Evolutionary conservation across 2,113 vertebrate genomes (phyloP).

Genomic region (Macroglossus sobrinus): DNA sequence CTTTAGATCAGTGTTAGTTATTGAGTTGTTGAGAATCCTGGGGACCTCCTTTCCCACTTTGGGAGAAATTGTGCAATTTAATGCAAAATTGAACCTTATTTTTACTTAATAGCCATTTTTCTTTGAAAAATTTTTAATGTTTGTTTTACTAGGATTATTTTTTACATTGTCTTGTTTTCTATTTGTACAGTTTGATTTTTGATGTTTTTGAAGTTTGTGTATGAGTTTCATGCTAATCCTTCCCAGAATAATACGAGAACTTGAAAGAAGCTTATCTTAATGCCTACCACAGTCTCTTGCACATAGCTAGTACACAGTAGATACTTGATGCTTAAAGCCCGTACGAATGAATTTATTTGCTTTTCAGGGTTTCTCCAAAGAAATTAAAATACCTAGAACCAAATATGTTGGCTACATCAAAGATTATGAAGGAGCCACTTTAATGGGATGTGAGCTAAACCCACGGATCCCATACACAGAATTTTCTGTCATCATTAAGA

Average conservation of each 20-base stretch:
- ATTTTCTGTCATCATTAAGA: constrained; percentile 99
- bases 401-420: constrained; percentile 99
- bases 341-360: constrained; percentile 8
- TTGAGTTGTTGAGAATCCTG: background rate
- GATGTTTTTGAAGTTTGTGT: background rate
- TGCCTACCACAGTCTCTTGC: background rate
- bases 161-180: background rate
- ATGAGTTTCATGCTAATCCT: background rate
- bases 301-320: background rate
- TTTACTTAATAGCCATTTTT: background rate
- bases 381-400: constrained; percentile 97
- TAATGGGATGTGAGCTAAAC: constrained; percentile 99
- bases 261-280: background rate
- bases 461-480: constrained; percentile 97
- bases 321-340: background rate
- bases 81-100: background rate
- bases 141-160: background rate
- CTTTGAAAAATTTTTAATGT: background rate
- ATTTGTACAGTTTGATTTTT: background rate
- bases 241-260: background rate
- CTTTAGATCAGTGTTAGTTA: background rate
- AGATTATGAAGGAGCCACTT: constrained; percentile 98
- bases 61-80: background rate
- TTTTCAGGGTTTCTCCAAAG: constrained; percentile 97
- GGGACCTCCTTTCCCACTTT: background rate